Evolutionary conservation across 2,888 invertebrate genomes (phyloP), one percentile per base, ranked within the genome.

Genomic region (Sarcophaga carnaria): DNA sequence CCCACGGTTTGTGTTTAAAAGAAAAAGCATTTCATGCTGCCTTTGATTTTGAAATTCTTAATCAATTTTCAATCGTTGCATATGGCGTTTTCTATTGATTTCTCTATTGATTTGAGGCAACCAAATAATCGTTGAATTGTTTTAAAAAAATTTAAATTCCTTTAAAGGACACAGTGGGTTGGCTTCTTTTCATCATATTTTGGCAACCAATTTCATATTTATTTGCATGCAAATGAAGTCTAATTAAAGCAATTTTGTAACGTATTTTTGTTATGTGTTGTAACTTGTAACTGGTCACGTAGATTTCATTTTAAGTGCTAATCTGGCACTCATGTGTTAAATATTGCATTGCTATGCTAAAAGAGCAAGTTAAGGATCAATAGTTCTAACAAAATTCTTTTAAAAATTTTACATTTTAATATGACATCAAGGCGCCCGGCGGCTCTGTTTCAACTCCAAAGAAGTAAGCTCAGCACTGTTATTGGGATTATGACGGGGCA

Each of bases 31-130:
- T 22, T 76, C 71, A 27, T 45, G 76, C 75, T 66, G 75, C 3
- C 54, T 62, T 71, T 72, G 80, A 76, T 76, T 77, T 76, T 47
- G 17, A 45, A 12, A n/a, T 25, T 47, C 80, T 76, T 84, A 87
- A 87, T 87, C 81, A 87, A 87, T 81, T 87, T 81, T 82, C 80
- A 84, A 87, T 87, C 83, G 81, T 76, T 87, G 75, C 78, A 49
- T 67, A 63, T 75, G 17, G 78, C 12, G 70, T 69, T 84, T 71
- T 74, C 72, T 83, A 76, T 83, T 81, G 83, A 84, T 81, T 81
- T 80, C 63, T 63, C 27, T 75, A 67, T 71, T 27, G 2, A 10
- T 20, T 37, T 37, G 2, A 37, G 37, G 37, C 37, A 37, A 37
- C 22, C 27, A 59, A 49, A 74, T 20, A 59, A 12, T 59, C 62